phyloP scores from a whole-genome alignment of 2,888 invertebrate genomes.

The Sesia bembeciformis region DNA sequence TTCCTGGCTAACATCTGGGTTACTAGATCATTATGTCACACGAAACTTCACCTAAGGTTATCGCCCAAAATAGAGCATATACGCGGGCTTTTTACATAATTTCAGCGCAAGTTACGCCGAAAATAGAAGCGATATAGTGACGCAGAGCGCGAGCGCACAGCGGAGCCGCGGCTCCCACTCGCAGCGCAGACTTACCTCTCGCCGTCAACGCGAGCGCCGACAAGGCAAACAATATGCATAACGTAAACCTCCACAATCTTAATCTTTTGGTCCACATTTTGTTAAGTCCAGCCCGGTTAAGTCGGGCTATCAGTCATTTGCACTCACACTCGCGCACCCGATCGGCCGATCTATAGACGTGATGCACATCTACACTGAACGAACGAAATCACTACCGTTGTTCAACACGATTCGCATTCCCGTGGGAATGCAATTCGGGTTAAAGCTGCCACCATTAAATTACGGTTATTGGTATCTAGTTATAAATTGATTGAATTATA shows the following conservation, averaged over 20 bases:
- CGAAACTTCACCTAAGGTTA: conserved; percentile 61
- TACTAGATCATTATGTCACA: conserved; percentile 52
- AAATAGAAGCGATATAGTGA: conserved; percentile 65
- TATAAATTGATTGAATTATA: conserved; percentile 8
- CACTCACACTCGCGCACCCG: conserved; percentile 71
- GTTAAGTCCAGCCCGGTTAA: conserved; percentile 51
- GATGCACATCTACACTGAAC: conserved; percentile 55
- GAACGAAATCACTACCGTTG: conserved; percentile 16
- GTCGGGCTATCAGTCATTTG: conserved; percentile 69
- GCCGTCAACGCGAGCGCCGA: conserved; percentile 50
- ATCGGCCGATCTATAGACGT: conserved; percentile 57
- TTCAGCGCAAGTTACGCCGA: conserved; percentile 71
- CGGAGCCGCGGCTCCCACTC: conserved; percentile 22
- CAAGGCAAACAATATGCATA: conserved; percentile 62
- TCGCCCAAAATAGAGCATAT: conserved; percentile 67
- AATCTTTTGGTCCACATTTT: conserved; percentile 71
- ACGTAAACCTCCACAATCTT: conserved; percentile 67
- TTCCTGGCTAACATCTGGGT: conserved; percentile 29
- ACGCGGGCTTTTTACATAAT: conserved; percentile 74
- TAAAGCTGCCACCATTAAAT: conserved; percentile 39
- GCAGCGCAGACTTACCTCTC: conserved; percentile 54
- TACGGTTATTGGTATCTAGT: conserved; percentile 14
- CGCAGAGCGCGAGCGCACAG: conserved; percentile 46
- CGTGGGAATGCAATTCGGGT: conserved; percentile 49
- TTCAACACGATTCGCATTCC: conserved; percentile 41